phyloP scores from a whole-genome alignment of 2,888 invertebrate genomes.

The Brenthis hecate region DNA sequence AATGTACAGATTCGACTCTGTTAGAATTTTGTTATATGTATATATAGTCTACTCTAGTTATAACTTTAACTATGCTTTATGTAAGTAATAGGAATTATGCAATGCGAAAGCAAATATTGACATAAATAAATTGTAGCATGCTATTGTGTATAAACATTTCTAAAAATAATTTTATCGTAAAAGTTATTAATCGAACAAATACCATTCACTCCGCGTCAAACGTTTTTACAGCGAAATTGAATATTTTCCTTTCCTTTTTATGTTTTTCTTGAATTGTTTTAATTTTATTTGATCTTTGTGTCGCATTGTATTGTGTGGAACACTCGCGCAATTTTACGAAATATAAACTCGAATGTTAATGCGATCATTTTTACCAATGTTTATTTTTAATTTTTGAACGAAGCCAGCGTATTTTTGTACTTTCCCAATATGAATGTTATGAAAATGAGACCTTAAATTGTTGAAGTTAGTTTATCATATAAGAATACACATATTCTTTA shows the following conservation, averaged over 20 bases:
- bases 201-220: neutral
- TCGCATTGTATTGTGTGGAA: constrained; percentile 11
- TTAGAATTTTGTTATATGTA: too few species aligned
- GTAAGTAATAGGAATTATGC: too few species aligned
- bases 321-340: neutral
- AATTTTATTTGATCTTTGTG: constrained; percentile 21
- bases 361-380: constrained; percentile 16
- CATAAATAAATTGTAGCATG: too few species aligned
- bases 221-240: constrained; percentile 3
- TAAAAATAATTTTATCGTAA: too few species aligned
- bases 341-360: constrained; percentile 10
- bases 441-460: neutral
- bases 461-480: neutral
- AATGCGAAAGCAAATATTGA: too few species aligned
- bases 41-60: too few species aligned
- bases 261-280: constrained; percentile 10
- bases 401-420: neutral
- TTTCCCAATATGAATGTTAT: neutral
- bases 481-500: neutral
- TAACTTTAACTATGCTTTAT: too few species aligned
- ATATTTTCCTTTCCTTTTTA: constrained; percentile 10
- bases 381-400: constrained; percentile 21
- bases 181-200: neutral
- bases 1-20: too few species aligned
- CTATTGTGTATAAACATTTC: too few species aligned